Conservation (phyloP, 2,113 vertebrate species). For the Thamnaconus septentrionalis region DNA sequence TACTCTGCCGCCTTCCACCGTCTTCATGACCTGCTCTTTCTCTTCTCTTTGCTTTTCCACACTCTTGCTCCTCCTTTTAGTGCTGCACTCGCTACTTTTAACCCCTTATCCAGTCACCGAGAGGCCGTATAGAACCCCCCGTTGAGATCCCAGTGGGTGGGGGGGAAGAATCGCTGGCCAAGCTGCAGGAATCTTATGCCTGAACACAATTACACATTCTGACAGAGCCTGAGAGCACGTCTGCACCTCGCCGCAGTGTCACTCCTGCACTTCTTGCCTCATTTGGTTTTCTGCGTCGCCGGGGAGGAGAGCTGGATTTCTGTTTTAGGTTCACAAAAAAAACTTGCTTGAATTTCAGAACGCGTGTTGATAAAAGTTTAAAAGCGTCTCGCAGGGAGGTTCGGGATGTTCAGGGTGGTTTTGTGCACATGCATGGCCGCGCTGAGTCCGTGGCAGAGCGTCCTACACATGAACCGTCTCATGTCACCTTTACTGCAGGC, state of each 20-base stretch:
- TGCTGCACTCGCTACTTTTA: neutral
- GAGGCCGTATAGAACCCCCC: constrained; percentile 7
- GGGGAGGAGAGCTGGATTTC: neutral
- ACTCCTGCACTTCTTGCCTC: neutral
- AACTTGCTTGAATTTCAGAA: neutral
- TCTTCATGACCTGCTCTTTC: neutral
- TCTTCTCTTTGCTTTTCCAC: constrained; percentile 1
- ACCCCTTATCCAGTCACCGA: constrained; percentile 27
- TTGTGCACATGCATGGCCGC: constrained; percentile 21
- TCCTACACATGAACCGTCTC: constrained; percentile 30
- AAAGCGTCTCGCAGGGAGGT: neutral
- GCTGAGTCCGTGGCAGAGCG: constrained; percentile 2
- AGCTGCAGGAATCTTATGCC: constrained; percentile 6
- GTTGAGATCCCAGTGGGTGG: constrained; percentile 11
- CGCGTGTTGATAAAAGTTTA: constrained; percentile 13
- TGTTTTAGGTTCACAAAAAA: neutral
- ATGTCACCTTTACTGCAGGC: constrained; percentile 35
- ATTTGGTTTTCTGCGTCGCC: constrained; percentile 5
- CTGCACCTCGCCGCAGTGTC: constrained; percentile 2
- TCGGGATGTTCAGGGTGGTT: constrained; percentile 16
- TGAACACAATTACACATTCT: constrained; percentile 35
- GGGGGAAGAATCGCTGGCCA: constrained; percentile 10
- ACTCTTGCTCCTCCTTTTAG: neutral
- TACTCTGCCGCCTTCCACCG: neutral
- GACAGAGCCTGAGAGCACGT: constrained; percentile 5